These are phyloP conservation scores for Mormyrops attenuatus DNA, from an alignment of 2,797 vertebrate genomes.

Conservation along the genomic window DNA sequence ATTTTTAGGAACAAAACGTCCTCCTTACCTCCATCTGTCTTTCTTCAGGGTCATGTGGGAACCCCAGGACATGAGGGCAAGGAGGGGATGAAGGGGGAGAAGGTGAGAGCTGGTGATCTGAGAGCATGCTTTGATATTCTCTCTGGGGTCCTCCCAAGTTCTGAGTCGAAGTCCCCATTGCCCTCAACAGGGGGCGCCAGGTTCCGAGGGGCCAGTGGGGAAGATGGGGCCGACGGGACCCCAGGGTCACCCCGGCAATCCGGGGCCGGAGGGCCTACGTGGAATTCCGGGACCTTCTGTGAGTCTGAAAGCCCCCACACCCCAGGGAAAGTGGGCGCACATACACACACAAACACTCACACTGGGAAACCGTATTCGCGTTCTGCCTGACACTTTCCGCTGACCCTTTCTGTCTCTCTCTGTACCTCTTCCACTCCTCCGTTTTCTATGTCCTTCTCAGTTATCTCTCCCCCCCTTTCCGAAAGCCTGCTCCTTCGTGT, in stretches of 20 bases:
- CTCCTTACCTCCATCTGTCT: not conserved
- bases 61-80: slow-evolving; percentile 69
- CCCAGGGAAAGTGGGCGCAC: not conserved
- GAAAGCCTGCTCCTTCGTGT: not conserved
- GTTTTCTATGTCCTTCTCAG: not conserved
- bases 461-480: not conserved
- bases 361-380: not conserved
- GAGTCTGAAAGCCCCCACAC: slow-evolving; percentile 45
- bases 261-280: slow-evolving; percentile 73
- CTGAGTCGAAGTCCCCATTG: not conserved
- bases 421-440: not conserved
- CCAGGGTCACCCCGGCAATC: slow-evolving; percentile 73
- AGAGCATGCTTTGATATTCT: not conserved
- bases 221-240: slow-evolving; percentile 75
- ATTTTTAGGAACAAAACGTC: not conserved
- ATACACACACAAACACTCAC: slow-evolving; percentile 3
- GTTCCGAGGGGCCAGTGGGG: slow-evolving; percentile 65
- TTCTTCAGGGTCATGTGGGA: slow-evolving; percentile 66
- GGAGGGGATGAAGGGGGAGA: slow-evolving; percentile 74
- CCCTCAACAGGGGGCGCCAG: slow-evolving; percentile 63
- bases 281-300: slow-evolving; percentile 86
- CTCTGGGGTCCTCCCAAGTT: not conserved
- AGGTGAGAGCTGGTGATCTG: slow-evolving; percentile 54
- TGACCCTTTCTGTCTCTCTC: not conserved
- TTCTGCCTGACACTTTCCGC: not conserved